Base-by-base conservation (phyloP, 2,888 invertebrate species). In the Ptychoptera albimana region DNA sequence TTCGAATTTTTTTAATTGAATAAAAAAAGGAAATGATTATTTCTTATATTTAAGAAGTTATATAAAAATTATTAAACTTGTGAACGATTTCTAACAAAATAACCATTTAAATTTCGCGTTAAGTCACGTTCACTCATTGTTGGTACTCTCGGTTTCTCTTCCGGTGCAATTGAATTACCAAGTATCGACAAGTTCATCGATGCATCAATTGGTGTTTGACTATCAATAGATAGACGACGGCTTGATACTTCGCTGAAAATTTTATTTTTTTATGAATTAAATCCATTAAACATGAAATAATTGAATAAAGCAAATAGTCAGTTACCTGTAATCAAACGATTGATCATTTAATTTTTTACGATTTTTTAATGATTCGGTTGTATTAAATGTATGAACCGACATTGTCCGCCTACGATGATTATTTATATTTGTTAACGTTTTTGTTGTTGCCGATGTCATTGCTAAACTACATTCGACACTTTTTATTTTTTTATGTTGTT, bases 81-180 rank as follows among this genome's bases (percentile, higher is more conserved):
- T 10, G 42, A 34, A n/a, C 15, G 16, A 35, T 42, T 42, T 12
- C 42, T 14, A 16, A 34, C 34, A 30, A 42, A 42, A 42, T 34
- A 42, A 6, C 34, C 16, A 42, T 15, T 42, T 45, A 55, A 54
- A 29, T 55, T 46, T 44, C 64, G 52, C 44, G 72, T 72, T 34
- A 73, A 63, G 59, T 73, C 73, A 41, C 70, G 64, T 61, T 73
- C 72, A 55, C 70, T 71, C 70, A 72, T 72, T 47, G 72, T 71
- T 50, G 69, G 72, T 53, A 67, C 71, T 50, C 70, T 64, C 44
- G 73, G 73, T 59, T 73, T 73, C 52, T 65, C 60, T 59, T 71
- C 72, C 2, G 73, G 73, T 45, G 70, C 65, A 53, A 74, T 73
- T 51, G 73, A 72, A 54, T 68, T 66, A 39, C 74, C 74, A 53